Conservation (phyloP, 2,797 vertebrate species). For the Sebastes cheni region DNA sequence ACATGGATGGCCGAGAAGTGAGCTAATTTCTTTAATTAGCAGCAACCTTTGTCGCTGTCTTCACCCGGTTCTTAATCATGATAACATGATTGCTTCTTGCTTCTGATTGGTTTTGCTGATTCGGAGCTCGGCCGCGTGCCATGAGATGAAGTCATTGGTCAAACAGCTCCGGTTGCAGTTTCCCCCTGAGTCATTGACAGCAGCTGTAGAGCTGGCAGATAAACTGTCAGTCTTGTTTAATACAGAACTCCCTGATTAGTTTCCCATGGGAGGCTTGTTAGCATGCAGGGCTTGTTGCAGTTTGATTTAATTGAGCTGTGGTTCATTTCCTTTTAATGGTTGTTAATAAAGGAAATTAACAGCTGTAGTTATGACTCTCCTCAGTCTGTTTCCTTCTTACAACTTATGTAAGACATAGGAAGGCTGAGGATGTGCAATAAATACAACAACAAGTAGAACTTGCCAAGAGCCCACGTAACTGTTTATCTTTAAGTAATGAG, state of each 20-base stretch:
- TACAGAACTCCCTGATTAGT: slow-evolving; percentile 6
- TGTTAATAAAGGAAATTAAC: slow-evolving; percentile 41
- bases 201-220: slow-evolving; percentile 42
- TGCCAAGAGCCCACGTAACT: slow-evolving; percentile 22
- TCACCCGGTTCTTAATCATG: not conserved
- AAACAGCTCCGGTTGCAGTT: slow-evolving; percentile 27
- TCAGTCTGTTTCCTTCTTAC: slow-evolving; percentile 12
- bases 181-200: slow-evolving; percentile 49
- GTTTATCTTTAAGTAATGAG: slow-evolving; percentile 58
- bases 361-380: not conserved
- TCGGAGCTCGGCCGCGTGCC: slow-evolving; percentile 8
- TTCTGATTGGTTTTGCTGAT: slow-evolving; percentile 23
- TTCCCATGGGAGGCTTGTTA: slow-evolving; percentile 38
- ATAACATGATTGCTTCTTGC: not conserved
- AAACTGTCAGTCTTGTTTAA: not conserved
- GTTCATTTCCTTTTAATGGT: slow-evolving; percentile 46
- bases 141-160: slow-evolving; percentile 50
- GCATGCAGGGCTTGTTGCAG: slow-evolving; percentile 19
- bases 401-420: not conserved
- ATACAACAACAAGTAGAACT: slow-evolving; percentile 20
- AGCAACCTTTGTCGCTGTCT: not conserved
- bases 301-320: slow-evolving; percentile 44
- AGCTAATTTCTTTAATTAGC: slow-evolving; percentile 7
- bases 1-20: not conserved
- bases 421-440: not conserved